Conservation (phyloP, 2,888 invertebrate species). For the Diplazon laetatorius region DNA sequence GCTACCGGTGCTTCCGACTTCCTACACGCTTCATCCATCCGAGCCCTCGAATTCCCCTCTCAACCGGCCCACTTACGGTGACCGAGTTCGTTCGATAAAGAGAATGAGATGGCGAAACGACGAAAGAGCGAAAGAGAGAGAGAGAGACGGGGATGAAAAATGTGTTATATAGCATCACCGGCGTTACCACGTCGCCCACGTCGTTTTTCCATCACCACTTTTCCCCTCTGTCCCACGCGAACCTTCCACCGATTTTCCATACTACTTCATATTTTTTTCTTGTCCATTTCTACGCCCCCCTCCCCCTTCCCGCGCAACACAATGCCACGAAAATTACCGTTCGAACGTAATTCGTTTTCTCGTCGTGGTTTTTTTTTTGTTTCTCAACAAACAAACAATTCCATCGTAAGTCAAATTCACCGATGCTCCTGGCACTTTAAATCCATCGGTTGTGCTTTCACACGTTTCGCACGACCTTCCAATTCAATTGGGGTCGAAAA, state of each 20-base stretch:
- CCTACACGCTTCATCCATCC: conserved; percentile 59
- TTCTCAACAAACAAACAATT: too few relatives aligned
- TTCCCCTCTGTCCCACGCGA: neutral
- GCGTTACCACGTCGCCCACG: conserved; percentile 23
- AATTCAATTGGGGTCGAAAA: too few relatives aligned
- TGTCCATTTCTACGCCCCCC: neutral
- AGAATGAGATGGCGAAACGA: conserved; percentile 60
- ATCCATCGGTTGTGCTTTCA: too few relatives aligned
- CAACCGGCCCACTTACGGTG: conserved; percentile 65
- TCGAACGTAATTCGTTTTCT: neutral
- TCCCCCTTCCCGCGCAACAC: neutral
- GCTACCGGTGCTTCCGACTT: conserved; percentile 42
- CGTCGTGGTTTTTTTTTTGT: neutral
- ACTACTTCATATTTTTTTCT: neutral
- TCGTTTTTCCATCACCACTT: conserved; percentile 12
- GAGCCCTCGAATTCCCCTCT: conserved; percentile 58
- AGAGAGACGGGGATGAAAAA: conserved; percentile 38
- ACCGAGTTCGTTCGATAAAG: conserved; percentile 71
- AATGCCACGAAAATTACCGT: too few relatives aligned
- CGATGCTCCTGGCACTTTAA: too few relatives aligned
- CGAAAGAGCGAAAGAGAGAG: conserved; percentile 35
- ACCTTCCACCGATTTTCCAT: conserved; percentile 10
- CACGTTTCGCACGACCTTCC: too few relatives aligned
- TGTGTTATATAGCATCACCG: conserved; percentile 12
- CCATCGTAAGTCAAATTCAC: too few relatives aligned